Evolutionary conservation across 1,140 invertebrate species (phyloP), one percentile per base, ranked within the genome.

Genomic region (Leucophenga varia): DNA sequence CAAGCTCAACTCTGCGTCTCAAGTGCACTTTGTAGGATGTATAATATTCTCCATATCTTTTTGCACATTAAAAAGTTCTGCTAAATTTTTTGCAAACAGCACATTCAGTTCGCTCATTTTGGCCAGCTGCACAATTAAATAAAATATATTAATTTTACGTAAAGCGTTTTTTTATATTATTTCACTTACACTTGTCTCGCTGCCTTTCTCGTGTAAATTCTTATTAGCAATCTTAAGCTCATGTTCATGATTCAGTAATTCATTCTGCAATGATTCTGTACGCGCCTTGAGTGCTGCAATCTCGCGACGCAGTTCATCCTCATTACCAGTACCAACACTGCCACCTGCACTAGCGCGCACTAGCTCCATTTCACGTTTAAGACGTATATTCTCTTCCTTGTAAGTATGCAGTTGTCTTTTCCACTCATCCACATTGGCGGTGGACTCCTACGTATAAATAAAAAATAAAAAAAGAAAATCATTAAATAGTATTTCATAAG

Each of bases 391-490:
- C 76, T 97, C 95, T 68, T 98, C 95, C 79, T 97, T 95, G 67
- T 97, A 95, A 28, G 90, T 87, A 56, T 95, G 93, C 45, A 98
- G 80, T 72, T 98, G 95, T 57, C 93, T 84, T 79, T 98, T 97
- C 95, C 95, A 98, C 75, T 97, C 94, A 65, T 98, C 95, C 6
- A 98, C 95, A 79, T 98, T 98, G 31, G 93, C 90, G 19, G 93
- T 97, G 54, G 91, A 95, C 78, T 98, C 95, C 72, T 74, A 21
- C 0, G 3, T 9, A 12, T n/a, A 54, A 41, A 13, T 9, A 13
- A 44, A 19, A 52, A 22, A 18, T 3, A 31, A 31, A 14, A 16
- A 19, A n/a, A 12, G 9, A 34, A 14, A 19, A 4, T 28, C 10
- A 8, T 39, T 4, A 30, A 43, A 31, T 43, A 4, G n/a, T 19